A percentile compares a stretch with the other conserved stretches of the same genome.
Conservation (phyloP, 2,113 vertebrate species). For the Neodon shergylaensis region DNA sequence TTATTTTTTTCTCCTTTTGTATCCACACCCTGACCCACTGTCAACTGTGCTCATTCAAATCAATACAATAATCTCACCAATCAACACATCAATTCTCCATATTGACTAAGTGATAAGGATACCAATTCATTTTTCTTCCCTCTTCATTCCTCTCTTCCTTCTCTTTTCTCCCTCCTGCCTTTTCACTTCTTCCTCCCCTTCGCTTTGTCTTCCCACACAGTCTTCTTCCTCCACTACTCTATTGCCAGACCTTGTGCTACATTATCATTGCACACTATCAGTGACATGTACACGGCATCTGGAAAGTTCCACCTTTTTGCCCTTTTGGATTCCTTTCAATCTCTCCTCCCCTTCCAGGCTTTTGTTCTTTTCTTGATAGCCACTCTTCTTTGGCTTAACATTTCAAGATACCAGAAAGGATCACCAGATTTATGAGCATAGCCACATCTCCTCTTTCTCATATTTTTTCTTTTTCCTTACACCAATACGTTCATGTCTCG, state of each 20-base stretch:
- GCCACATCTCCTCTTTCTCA: not conserved
- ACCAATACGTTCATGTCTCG: not conserved
- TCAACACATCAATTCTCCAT: not conserved
- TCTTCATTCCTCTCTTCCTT: not conserved
- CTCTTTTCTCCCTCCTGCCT: not conserved
- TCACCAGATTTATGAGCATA: not conserved
- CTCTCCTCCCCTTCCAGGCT: not conserved
- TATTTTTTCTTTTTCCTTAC: not conserved
- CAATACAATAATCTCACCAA: not conserved
- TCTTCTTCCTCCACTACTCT: not conserved
- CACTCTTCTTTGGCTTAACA: not conserved
- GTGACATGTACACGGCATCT: not conserved
- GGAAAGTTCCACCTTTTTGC: not conserved
- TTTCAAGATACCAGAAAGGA: not conserved
- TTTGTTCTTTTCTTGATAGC: not conserved
- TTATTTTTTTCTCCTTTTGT: conserved; percentile 19
- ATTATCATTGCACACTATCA: not conserved
- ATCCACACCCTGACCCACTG: not conserved
- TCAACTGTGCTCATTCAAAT: not conserved
- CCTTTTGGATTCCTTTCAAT: not conserved
- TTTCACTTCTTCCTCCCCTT: not conserved
- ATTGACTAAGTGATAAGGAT: not conserved
- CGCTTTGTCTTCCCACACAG: too few relatives aligned
- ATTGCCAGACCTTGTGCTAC: not conserved
- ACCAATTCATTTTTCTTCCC: not conserved